These are phyloP conservation scores for Corythornis vintsioides DNA, from an alignment of 2,113 vertebrate genomes.

Conservation along the genomic window DNA sequence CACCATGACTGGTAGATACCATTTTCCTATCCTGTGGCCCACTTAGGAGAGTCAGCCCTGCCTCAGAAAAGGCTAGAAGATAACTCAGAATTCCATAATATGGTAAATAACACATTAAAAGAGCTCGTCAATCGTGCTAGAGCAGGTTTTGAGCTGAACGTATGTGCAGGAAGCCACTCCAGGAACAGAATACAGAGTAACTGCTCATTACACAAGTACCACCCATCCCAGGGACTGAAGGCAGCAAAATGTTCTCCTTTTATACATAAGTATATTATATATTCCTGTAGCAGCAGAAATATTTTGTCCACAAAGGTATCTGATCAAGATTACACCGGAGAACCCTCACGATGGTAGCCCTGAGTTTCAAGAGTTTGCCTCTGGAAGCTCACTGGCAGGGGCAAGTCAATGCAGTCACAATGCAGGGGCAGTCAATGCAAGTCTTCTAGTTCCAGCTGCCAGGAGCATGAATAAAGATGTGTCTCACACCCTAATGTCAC, in stretches of 20 bases:
- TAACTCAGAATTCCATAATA: neutral
- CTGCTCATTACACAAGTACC: neutral
- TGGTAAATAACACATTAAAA: neutral
- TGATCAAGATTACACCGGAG: neutral
- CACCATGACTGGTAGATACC: neutral
- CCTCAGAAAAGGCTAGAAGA: neutral
- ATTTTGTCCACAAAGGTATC: neutral
- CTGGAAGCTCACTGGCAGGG: neutral
- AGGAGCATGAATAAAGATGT: neutral
- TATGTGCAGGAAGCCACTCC: neutral
- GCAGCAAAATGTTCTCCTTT: neutral
- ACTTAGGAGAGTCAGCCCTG: neutral
- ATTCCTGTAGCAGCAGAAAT: neutral
- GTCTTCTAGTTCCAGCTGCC: neutral
- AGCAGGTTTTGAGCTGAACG: neutral
- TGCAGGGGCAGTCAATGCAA: neutral
- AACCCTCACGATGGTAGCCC: neutral
- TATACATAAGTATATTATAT: neutral
- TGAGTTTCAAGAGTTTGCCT: neutral
- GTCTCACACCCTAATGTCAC: neutral
- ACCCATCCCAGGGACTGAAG: neutral
- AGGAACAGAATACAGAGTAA: neutral
- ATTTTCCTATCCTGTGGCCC: neutral
- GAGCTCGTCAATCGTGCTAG: neutral
- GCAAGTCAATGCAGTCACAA: too few relatives aligned